Evolutionary conservation across 2,113 vertebrate genomes (phyloP), one percentile per base, ranked within the genome.

Genomic region (Dromaius novaehollandiae): DNA sequence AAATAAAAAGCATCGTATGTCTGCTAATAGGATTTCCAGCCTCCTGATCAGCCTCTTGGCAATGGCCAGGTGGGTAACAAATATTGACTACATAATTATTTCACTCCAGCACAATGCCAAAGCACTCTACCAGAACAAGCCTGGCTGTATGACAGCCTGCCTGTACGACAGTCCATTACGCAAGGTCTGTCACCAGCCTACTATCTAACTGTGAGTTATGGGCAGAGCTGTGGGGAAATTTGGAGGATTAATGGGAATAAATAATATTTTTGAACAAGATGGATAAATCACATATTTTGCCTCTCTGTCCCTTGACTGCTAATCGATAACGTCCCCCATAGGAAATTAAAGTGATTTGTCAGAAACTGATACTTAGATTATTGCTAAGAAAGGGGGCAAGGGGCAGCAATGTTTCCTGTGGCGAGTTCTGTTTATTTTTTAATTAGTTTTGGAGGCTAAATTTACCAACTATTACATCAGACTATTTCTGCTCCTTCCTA

Each of bases 201-300:
- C 19, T 30, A 80, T 40, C 32, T 36, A 13, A 48, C 51, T 86
- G 10, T 70, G 60, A 82, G 14, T 32, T 93, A 75, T 3, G 26
- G 36, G 14, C 15, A 95, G 51, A 79, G 58, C 5, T 16, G 13
- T 36, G 36, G 32, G 71, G n/a, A 93, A 91, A 79, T 25, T 0
- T 74, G 34, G 38, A 79, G 22, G 22, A 88, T 65, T 84, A 86
- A 90, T 15, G 19, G 36, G 13, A 88, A 89, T 28, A 94, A 96
- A 76, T 40, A 88, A 44, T 32, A 73, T 87, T 63, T 78, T 25
- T 50, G 20, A 82, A 76, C 0, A 5, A 70, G 53, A 73, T 7
- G 9, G 58, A 84, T 46, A 80, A 69, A 89, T 50, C 8, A 42
- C 1, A 1, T 55, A n/a, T 75, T 95, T 92, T 85, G 76, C 21